Evolutionary conservation across 2,113 vertebrate species (phyloP).

Genomic region (Progne subis): DNA sequence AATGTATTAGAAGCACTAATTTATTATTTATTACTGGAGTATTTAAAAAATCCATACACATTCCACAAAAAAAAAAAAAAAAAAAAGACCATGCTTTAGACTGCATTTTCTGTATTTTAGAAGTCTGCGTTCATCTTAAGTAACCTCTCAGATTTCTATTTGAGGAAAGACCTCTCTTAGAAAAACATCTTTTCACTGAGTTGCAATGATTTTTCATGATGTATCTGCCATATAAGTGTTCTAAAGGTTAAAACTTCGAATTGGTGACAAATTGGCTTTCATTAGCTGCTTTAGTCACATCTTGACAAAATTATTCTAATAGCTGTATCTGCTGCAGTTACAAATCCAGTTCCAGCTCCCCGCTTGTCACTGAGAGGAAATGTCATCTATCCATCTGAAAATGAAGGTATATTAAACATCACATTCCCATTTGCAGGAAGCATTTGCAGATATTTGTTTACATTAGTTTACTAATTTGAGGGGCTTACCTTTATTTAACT

Average conservation of each 20-base stretch:
- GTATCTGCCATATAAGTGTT: not conserved
- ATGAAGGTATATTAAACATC: not conserved
- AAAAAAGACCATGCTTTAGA: fast-evolving
- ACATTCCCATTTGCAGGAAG: not conserved
- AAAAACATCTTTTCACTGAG: not conserved
- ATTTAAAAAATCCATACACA: not conserved
- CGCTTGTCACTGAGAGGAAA: not conserved
- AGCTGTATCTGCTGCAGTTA: not conserved
- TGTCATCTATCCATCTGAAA: not conserved
- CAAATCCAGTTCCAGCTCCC: not conserved
- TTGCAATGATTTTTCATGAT: not conserved
- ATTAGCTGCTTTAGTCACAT: slow-evolving; percentile 18
- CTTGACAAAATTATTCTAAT: slow-evolving; percentile 40
- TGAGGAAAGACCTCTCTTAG: not conserved
- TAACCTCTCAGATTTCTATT: not conserved
- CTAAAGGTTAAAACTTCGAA: slow-evolving; percentile 12
- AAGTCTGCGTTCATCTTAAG: not conserved
- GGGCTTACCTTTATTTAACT: slow-evolving; percentile 70
- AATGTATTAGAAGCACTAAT: not conserved
- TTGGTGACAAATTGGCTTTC: slow-evolving; percentile 30
- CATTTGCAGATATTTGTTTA: slow-evolving; percentile 60
- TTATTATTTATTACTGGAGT: not conserved
- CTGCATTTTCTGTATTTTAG: not conserved
- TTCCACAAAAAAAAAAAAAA: not conserved
- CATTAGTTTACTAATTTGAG: slow-evolving; percentile 47